These are phyloP conservation scores for Eciton burchellii DNA, from an alignment of 1,140 invertebrate species.

Conservation along the genomic window DNA sequence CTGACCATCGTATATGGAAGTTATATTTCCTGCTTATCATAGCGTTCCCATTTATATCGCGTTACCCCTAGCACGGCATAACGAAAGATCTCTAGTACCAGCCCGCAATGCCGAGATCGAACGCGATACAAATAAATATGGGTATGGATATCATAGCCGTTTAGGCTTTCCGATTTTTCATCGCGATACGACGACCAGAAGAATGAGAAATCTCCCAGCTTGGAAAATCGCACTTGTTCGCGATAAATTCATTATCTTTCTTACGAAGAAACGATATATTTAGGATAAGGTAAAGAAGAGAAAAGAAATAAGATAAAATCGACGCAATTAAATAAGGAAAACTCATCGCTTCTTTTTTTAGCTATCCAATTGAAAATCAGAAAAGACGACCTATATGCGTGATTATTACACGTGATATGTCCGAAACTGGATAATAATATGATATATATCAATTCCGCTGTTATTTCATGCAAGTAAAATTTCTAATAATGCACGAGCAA, in stretches of 20 bases:
- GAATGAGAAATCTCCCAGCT: slow-evolving; percentile 31
- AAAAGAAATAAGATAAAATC: slow-evolving; percentile 5
- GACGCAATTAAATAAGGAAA: not conserved
- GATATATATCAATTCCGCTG: no score
- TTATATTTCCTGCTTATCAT: slow-evolving; percentile 54
- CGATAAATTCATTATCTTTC: no score
- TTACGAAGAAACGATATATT: not conserved
- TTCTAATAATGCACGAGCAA: no score
- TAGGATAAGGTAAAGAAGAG: not conserved
- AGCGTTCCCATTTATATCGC: slow-evolving; percentile 45
- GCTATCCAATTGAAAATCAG: no score
- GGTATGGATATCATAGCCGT: slow-evolving; percentile 33
- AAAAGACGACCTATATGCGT: no score
- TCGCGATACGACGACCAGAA: slow-evolving; percentile 32
- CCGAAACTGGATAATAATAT: no score
- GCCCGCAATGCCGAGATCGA: slow-evolving; percentile 31
- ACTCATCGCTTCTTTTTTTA: not conserved
- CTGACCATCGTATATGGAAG: slow-evolving; percentile 36
- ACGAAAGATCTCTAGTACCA: slow-evolving; percentile 21
- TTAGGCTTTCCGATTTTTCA: slow-evolving; percentile 43
- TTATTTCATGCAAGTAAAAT: no score
- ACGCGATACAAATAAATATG: slow-evolving; percentile 38
- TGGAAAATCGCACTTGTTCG: not conserved
- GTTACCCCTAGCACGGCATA: slow-evolving; percentile 25
- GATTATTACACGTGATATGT: not conserved